phyloP scores from a whole-genome alignment of 2,888 invertebrate species.

The Lacanobia oleracea region DNA sequence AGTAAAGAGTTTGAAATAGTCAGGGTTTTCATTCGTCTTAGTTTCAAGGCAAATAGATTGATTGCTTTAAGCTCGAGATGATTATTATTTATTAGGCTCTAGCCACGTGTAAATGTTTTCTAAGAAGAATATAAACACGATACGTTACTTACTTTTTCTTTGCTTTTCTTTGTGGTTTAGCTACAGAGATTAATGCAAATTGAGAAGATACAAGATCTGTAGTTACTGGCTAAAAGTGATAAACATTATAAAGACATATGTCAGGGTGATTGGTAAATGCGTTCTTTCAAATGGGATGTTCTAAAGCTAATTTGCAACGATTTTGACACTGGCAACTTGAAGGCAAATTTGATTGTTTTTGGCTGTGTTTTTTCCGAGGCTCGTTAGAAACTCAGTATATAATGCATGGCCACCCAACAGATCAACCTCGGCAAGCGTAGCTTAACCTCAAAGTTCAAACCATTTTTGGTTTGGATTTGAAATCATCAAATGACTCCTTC shows the following conservation, averaged over 20 bases:
- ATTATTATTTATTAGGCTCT: constrained; percentile 40
- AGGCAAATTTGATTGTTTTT: no score
- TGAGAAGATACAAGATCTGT: background rate
- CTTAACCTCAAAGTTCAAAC: no score
- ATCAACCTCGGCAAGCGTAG: no score
- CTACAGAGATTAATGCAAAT: background rate
- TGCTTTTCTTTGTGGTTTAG: background rate
- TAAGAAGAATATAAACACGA: background rate
- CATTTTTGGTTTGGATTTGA: no score
- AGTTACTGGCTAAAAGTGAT: background rate
- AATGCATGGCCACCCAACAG: no score
- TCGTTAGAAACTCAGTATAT: no score
- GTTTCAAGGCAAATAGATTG: constrained; percentile 16
- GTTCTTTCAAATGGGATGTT: no score
- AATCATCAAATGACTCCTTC: no score
- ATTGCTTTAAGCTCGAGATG: constrained; percentile 8
- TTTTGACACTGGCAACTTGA: no score
- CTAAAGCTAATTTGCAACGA: no score
- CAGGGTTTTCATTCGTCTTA: constrained; percentile 37
- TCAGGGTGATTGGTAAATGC: no score
- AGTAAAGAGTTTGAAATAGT: constrained; percentile 18
- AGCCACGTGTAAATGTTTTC: constrained; percentile 9
- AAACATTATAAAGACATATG: background rate
- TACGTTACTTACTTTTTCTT: background rate
- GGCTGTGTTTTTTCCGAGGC: no score